Percentiles rank a stretch among this genome's conserved stretches.
Evolutionary conservation across 2,888 invertebrate genomes (phyloP).

Genomic region (Amiota mariae): DNA sequence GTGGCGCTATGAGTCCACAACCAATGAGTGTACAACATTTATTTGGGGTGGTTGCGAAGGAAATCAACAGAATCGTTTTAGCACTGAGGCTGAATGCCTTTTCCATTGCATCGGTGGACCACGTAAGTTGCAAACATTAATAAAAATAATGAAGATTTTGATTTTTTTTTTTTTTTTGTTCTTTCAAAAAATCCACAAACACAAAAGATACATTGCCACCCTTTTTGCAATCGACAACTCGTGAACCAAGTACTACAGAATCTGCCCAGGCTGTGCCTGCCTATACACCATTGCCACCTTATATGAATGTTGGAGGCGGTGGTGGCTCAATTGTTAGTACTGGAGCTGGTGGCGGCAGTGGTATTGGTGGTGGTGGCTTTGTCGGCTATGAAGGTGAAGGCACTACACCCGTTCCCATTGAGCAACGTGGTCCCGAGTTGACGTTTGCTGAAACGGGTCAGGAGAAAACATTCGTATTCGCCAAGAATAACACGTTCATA

Average conservation of each 20-base stretch:
- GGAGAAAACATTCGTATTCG: slow-evolving; percentile 92
- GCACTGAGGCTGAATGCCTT: slow-evolving; percentile 80
- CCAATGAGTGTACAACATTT: slow-evolving; percentile 78
- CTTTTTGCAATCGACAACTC: slow-evolving; percentile 75
- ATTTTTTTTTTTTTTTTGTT: slow-evolving; percentile 12
- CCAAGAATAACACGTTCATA: slow-evolving; percentile 91
- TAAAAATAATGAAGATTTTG: background rate
- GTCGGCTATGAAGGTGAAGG: slow-evolving; percentile 54
- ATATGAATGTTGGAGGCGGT: slow-evolving; percentile 48
- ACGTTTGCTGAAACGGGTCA: slow-evolving; percentile 90
- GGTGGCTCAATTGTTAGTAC: slow-evolving; percentile 75
- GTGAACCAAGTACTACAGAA: slow-evolving; percentile 75
- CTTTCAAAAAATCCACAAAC: background rate
- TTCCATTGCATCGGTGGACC: slow-evolving; percentile 78
- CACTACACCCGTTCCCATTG: slow-evolving; percentile 80
- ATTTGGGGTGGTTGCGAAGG: slow-evolving; percentile 82
- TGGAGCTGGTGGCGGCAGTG: slow-evolving; percentile 25
- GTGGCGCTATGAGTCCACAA: slow-evolving; percentile 79
- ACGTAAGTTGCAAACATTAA: slow-evolving; percentile 71
- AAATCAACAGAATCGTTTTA: slow-evolving; percentile 80
- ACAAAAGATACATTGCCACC: slow-evolving; percentile 76
- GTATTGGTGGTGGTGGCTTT: slow-evolving; percentile 28
- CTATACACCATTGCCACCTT: slow-evolving; percentile 60
- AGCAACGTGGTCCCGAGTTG: slow-evolving; percentile 84
- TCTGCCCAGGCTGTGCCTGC: slow-evolving; percentile 61